These are phyloP conservation scores for Thamnophis elegans DNA, from an alignment of 2,797 vertebrate genomes.

Conservation along the genomic window DNA sequence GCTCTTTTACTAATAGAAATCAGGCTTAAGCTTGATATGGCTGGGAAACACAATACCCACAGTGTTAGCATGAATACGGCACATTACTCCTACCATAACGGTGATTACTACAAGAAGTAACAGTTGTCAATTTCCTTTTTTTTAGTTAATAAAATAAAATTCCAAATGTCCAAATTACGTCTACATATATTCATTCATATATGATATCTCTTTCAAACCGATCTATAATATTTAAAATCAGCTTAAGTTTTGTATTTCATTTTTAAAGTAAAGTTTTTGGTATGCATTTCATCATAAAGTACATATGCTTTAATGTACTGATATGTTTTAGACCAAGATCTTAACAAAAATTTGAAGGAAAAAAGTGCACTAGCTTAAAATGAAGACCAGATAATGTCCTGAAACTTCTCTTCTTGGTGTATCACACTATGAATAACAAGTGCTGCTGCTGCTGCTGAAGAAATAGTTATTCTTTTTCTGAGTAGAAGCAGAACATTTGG, in stretches of 20 bases:
- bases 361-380: neutral
- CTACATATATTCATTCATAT: neutral
- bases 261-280: neutral
- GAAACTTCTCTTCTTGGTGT: neutral
- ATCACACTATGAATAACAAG: neutral
- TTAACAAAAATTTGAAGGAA: neutral
- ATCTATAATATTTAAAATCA: neutral
- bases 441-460: neutral
- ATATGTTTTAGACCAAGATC: neutral
- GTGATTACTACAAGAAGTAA: neutral
- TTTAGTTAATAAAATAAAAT: neutral
- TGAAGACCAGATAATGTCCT: neutral
- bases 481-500: neutral
- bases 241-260: neutral
- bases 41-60: neutral
- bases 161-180: neutral
- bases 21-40: neutral
- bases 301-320: neutral
- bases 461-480: neutral
- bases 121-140: neutral
- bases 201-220: neutral
- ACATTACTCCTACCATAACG: neutral
- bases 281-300: neutral
- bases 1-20: neutral
- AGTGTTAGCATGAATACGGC: neutral